Evolutionary conservation across 2,113 vertebrate species (phyloP), one percentile per base, ranked within the genome.

Genomic region (Tychaedon coryphoeus): DNA sequence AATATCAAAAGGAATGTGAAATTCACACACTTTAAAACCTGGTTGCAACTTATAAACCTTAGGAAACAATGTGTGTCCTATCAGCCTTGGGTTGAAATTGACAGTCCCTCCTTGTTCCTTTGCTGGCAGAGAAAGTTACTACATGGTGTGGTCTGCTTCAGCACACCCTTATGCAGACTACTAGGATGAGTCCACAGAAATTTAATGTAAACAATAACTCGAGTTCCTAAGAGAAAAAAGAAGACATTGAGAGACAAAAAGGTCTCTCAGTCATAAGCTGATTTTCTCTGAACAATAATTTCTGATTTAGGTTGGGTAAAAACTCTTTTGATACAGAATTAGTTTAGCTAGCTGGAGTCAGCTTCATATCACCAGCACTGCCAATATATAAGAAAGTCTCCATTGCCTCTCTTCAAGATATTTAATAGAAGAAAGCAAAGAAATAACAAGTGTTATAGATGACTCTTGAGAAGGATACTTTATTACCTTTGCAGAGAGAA

Each of bases 201-300:
- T 17, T 24, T 34, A 36, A 25, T 16, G 5, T 26, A 90, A 77
- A 50, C 3, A 6, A 6, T 23, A 36, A 19, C 4, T 50, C 20
- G 8, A 10, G 33, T 5, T 20, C 14, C 6, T 33, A 26, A 12
- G 14, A 56, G 5, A 56, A 6, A 36, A 77, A 56, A 34, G 8
- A 85, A 56, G 29, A 24, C 2, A 6, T 3, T 60, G 11, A 71
- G 61, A 88, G 92, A 42, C 2, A 48, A 50, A 65, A 50, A 33
- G 1, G 0, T 31, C 5, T 40, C 40, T 76, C 25, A 36, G 17
- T 34, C 7, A 50, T 29, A 1, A 5, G 7, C 4, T 48, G 34
- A 51, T 77, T 33, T 56, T 56, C 62, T 64, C 67, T 66, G 60
- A 79, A 71, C 4, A 54, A 31, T 5, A 22, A 3, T 45, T 60